Evolutionary conservation across 2,797 vertebrate genomes (phyloP), one percentile per base, ranked within the genome.

Genomic region (Anisognathus igniventris): DNA sequence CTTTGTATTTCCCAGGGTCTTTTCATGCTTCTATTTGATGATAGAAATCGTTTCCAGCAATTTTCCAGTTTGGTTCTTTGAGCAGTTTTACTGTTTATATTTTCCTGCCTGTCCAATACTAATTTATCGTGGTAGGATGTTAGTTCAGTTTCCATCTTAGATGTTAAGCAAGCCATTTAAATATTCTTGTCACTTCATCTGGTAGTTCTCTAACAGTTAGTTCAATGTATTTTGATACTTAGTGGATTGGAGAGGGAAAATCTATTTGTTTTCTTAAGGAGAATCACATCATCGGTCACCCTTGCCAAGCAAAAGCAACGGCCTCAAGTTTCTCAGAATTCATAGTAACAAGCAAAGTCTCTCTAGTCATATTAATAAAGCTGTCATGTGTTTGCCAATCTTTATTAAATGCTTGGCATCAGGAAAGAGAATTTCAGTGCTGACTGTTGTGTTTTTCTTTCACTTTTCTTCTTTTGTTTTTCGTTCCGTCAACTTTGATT

Each of bases 261-360:
- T 65, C 6, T 89, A 25, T 94, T 93, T 96, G 48, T 94, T 94
- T 91, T 86, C 68, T 83, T 77, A 90, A 84, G 90, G 51, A 93
- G 89, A 92, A 65, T 78, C 75, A 86, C 76, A 75, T 93, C 39
- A 89, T 82, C 21, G 1, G 21, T 86, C 64, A 10, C 30, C 57
- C 27, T 86, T 95, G 95, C 82, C 87, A 94, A 93, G 53, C 37
- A 84, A 90, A 83, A 84, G 70, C 72, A 91, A 80, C 4, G 4
- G 81, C 24, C 50, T 91, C 54, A 51, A 39, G 44, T 89, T 96
- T 96, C 89, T 95, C 76, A 82, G 79, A 93, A 88, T 58, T 92
- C 39, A 35, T 80, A 66, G 88, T 66, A 90, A 88, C 48, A 71
- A 72, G 33, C 44, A 35, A 7, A n/a, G 56, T 45, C 81, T 86